Conservation (phyloP, 1,140 invertebrate species). For the Telenomus remus region DNA sequence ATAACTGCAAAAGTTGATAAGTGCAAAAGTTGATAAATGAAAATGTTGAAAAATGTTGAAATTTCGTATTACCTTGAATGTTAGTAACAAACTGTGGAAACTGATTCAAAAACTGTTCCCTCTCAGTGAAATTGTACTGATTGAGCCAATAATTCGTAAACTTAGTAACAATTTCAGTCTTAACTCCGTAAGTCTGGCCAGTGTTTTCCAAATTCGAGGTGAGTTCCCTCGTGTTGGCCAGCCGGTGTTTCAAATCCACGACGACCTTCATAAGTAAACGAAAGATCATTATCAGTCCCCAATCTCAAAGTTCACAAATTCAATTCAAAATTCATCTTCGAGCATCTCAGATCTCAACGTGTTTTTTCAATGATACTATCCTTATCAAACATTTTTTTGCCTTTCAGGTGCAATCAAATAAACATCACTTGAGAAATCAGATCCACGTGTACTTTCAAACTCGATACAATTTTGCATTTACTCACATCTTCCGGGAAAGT, state of each 20-base stretch:
- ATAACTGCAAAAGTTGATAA: too few relatives aligned
- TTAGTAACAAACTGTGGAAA: slow-evolving; percentile 85
- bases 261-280: slow-evolving; percentile 37
- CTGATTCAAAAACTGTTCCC: slow-evolving; percentile 82
- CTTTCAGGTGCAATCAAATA: too few relatives aligned
- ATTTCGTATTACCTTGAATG: slow-evolving; percentile 76
- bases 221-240: slow-evolving; percentile 28
- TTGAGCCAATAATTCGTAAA: slow-evolving; percentile 84
- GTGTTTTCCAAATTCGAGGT: slow-evolving; percentile 74
- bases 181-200: slow-evolving; percentile 87
- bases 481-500: slow-evolving; percentile 74
- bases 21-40: too few relatives aligned
- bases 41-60: too few relatives aligned
- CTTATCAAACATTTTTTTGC: too few relatives aligned
- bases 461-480: neutral
- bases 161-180: slow-evolving; percentile 80
- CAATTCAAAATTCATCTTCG: neutral
- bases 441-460: too few relatives aligned
- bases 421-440: too few relatives aligned
- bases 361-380: too few relatives aligned
- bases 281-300: neutral
- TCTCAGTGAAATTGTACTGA: slow-evolving; percentile 84
- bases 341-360: too few relatives aligned
- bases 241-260: slow-evolving; percentile 30
- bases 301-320: too few relatives aligned